These are phyloP conservation scores for Cyclura pinguis DNA, from an alignment of 2,797 vertebrate species.

Conservation along the genomic window DNA sequence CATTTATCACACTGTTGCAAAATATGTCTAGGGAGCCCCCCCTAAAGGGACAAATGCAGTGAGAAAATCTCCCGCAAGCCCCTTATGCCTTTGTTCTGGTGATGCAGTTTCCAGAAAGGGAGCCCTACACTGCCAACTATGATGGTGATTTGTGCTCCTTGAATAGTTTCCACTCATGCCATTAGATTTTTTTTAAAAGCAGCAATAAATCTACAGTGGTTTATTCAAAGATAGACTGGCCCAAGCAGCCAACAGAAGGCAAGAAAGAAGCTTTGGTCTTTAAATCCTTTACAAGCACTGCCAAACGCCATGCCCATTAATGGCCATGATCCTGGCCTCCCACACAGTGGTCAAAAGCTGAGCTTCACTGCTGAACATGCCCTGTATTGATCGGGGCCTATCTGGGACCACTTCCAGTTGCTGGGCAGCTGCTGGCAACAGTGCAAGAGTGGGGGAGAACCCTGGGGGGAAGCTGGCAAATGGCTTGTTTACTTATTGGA, in stretches of 20 bases:
- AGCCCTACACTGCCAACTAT: neutral
- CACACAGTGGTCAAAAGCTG: neutral
- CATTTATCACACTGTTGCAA: neutral
- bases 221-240: neutral
- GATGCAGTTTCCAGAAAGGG: neutral
- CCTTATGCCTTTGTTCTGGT: neutral
- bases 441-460: too few species aligned
- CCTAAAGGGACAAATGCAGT: neutral
- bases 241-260: neutral
- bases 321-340: neutral
- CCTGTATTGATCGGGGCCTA: neutral
- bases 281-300: neutral
- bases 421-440: neutral
- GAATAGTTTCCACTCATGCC: neutral
- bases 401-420: neutral
- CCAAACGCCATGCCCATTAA: neutral
- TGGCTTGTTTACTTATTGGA: neutral
- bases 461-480: neutral
- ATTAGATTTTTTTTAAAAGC: neutral
- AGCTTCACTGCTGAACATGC: neutral
- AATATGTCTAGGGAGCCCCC: neutral
- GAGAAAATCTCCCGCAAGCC: neutral
- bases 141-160: neutral
- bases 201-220: slow-evolving; percentile 1
- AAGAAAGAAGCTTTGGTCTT: neutral